Evolutionary conservation across 2,888 invertebrate species (phyloP), one percentile per base, ranked within the genome.

Genomic region (Ctenicera cuprea): DNA sequence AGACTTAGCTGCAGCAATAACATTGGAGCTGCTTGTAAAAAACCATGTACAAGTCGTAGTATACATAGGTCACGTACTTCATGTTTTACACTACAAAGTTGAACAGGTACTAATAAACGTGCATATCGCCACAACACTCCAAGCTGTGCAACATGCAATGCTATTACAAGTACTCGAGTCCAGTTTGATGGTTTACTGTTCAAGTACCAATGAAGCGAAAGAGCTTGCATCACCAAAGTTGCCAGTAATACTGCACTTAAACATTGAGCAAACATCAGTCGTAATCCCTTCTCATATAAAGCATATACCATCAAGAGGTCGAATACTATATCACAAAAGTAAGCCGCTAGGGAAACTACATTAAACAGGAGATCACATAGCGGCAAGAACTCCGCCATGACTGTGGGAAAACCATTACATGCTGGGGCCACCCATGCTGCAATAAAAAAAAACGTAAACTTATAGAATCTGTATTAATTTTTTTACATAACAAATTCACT

Each of bases 291-390:
- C 84, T 93, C 92, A 78, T 94, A 93, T 33, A 96, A 89, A 22
- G 95, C 94, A 87, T 95, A 96, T 54, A 94, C 93, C 89, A 95
- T 93, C 71, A 96, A 93, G 74, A 95, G 90, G 87, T 96, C 95
- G 86, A 96, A 96, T 7, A 96, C 95, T 76, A 95, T 92, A 89
- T 96, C 95, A 89, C 96, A 96, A 87, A 96, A 96, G 86, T 96
- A 96, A 22, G 94, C 94, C 71, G 95, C 95, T 80, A 96, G 88
- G 59, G 96, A 96, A 81, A 96, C 95, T 86, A 96, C 94, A 88
- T 96, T 96, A 90, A 96, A 96, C 59, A 96, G 89, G 78, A 96
- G 94, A 89, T 96, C 96, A 90, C 96, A 96, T 85, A 96, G 90
- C 80, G 96, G 96, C 87, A 96, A 90, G 87, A 96, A 96, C 90